phyloP scores from a whole-genome alignment of 2,113 vertebrate species.

The Ptilorrhoa leucosticta region DNA sequence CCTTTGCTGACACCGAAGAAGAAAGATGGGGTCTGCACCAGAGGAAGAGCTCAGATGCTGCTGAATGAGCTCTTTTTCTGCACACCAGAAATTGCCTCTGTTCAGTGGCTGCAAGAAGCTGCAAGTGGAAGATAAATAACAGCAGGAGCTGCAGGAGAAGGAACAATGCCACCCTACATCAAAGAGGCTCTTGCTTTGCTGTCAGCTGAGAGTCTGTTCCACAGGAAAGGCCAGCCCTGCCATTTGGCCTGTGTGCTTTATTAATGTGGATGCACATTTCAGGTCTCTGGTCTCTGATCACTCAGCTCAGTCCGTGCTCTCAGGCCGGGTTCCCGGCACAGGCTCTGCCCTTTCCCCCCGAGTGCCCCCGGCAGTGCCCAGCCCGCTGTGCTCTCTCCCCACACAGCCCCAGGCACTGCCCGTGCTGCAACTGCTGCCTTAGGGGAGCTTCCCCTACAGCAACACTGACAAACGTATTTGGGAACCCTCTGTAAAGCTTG shows the following conservation, averaged over 20 bases:
- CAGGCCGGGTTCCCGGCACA: background rate
- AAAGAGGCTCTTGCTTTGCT: background rate
- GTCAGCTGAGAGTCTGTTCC: background rate
- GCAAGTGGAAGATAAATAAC: constrained; percentile 17
- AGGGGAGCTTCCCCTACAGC: background rate
- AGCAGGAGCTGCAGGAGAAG: background rate
- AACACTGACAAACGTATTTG: accelerated
- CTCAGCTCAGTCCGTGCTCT: background rate
- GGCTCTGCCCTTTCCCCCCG: background rate
- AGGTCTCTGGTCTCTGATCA: background rate
- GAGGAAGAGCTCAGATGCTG: background rate
- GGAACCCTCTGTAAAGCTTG: background rate
- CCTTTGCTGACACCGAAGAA: background rate
- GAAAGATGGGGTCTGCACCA: background rate
- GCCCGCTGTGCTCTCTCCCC: background rate
- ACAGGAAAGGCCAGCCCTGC: background rate
- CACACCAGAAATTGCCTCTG: background rate
- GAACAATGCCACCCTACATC: background rate
- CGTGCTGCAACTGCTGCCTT: background rate
- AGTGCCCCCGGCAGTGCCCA: background rate
- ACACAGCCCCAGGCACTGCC: background rate
- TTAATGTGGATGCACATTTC: background rate
- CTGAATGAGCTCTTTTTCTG: background rate
- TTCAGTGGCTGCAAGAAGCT: background rate
- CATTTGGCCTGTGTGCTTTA: background rate